Evolutionary conservation across 2,113 vertebrate genomes (phyloP).

Genomic region (Anser brachyrhynchus): DNA sequence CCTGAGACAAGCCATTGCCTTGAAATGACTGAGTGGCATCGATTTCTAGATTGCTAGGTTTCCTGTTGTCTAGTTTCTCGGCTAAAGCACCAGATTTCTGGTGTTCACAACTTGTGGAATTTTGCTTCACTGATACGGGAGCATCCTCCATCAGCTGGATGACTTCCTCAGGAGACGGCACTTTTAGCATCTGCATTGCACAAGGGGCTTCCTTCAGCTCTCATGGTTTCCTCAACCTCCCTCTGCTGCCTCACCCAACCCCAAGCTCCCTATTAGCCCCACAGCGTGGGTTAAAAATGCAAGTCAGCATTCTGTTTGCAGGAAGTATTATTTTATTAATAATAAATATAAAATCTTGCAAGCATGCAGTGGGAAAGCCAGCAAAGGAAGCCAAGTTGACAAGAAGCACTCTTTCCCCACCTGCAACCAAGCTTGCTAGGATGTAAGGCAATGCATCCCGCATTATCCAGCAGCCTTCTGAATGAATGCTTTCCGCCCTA

Average conservation of each 20-base stretch:
- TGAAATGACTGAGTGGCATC: neutral
- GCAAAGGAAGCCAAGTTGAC: neutral
- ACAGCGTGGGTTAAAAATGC: neutral
- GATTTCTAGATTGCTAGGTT: conserved; percentile 7
- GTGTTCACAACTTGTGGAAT: neutral
- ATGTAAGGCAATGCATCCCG: neutral
- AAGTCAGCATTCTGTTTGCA: conserved; percentile 25
- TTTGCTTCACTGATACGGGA: neutral
- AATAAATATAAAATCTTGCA: conserved; percentile 25
- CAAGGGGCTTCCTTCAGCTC: neutral
- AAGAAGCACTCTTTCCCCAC: neutral
- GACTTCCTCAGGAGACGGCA: neutral
- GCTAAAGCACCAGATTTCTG: neutral
- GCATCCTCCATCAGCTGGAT: neutral
- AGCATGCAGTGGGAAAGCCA: neutral
- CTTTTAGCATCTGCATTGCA: neutral
- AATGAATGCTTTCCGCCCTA: conserved; percentile 41
- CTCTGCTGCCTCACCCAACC: neutral
- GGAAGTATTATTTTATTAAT: conserved; percentile 35
- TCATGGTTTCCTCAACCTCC: neutral
- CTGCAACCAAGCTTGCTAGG: conserved; percentile 16
- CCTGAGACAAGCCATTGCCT: neutral
- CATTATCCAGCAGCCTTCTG: conserved; percentile 33
- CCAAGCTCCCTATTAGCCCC: neutral
- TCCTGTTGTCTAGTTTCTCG: conserved; percentile 21